A percentile compares a stretch with the other conserved stretches of the same genome.
Conservation (phyloP, 2,113 vertebrate genomes). For the Oreochromis niloticus region DNA sequence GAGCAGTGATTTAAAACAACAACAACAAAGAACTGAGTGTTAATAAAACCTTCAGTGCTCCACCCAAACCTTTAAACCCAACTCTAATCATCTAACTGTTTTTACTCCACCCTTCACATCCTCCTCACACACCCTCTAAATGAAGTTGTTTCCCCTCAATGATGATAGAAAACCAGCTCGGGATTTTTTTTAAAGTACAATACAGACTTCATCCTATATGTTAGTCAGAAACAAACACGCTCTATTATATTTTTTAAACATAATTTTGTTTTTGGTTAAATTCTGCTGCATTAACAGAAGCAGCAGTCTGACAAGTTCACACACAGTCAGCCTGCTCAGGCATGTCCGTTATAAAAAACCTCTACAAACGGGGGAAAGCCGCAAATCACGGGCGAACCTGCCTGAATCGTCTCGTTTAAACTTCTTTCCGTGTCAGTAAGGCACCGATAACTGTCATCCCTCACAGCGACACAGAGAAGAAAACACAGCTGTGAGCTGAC, state of each 20-base stretch:
- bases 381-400: not conserved
- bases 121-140: fast-evolving
- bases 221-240: too few species aligned
- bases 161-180: not conserved
- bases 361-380: not conserved
- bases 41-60: not conserved
- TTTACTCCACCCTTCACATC: not conserved
- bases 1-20: not conserved
- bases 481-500: not conserved
- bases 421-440: not conserved
- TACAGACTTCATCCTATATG: too few species aligned
- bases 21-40: not conserved
- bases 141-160: fast-evolving
- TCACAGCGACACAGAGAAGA: not conserved
- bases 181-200: too few species aligned
- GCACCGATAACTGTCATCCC: not conserved
- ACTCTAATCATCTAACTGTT: not conserved
- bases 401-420: not conserved
- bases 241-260: not conserved
- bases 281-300: not conserved
- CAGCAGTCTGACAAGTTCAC: not conserved
- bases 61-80: not conserved
- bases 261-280: not conserved
- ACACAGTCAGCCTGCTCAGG: not conserved
- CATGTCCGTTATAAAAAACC: too few species aligned